Percentiles rank a stretch among this genome's conserved stretches.
Evolutionary conservation across 2,113 vertebrate species (phyloP).

Genomic region (Rhinopithecus roxellana): DNA sequence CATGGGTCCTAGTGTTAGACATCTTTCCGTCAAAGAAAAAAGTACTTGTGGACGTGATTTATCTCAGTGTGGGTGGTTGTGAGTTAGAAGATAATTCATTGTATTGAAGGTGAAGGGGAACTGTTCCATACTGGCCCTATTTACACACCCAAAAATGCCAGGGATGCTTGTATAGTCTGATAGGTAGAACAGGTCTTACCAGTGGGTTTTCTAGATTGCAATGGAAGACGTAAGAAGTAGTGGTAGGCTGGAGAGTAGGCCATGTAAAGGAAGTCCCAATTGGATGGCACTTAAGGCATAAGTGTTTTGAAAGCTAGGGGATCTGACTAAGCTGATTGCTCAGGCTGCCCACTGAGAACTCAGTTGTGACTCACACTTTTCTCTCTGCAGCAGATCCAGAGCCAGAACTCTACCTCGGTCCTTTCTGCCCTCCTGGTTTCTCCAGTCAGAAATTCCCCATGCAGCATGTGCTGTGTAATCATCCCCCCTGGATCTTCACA

Average conservation of each 20-base stretch:
- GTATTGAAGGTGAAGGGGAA: not conserved
- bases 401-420: constrained; percentile 24
- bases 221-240: not conserved
- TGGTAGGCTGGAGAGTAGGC: not conserved
- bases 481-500: constrained; percentile 33
- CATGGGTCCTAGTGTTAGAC: not conserved
- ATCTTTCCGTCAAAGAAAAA: not conserved
- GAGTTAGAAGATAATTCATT: not conserved
- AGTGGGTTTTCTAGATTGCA: not conserved
- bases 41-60: not conserved
- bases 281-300: not conserved
- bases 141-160: not conserved
- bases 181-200: not conserved
- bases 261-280: not conserved
- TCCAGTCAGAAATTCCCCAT: constrained; percentile 38
- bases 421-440: constrained; percentile 30
- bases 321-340: not conserved
- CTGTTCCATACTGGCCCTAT: not conserved
- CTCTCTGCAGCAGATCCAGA: constrained; percentile 17
- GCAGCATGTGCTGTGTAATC: constrained; percentile 21
- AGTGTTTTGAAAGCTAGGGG: not conserved
- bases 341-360: not conserved
- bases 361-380: constrained; percentile 30
- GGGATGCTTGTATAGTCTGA: not conserved
- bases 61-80: not conserved